Evolutionary conservation across 2,797 vertebrate genomes (phyloP).

Genomic region (Craterocephalus amniculus): DNA sequence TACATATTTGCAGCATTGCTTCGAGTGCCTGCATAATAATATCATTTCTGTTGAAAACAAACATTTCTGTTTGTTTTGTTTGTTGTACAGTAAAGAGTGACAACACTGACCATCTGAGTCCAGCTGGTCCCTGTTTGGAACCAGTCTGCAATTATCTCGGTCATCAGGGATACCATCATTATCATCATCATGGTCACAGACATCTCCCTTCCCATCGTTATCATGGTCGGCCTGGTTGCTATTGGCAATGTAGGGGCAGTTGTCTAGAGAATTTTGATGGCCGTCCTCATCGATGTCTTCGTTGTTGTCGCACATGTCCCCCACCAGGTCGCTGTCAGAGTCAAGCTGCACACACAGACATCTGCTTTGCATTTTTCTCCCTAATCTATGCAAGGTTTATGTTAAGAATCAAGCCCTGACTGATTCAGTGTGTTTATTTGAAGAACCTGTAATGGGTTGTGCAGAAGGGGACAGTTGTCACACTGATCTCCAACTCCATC

Average conservation of each 20-base stretch:
- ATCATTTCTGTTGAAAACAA: not conserved
- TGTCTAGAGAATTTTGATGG: constrained; percentile 96
- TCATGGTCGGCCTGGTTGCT: constrained; percentile 97
- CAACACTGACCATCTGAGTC: constrained; percentile 87
- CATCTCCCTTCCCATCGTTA: constrained; percentile 92
- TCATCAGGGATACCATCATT: constrained; percentile 94
- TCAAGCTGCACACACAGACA: constrained; percentile 80
- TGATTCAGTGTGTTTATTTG: constrained; percentile 1
- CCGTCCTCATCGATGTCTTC: constrained; percentile 96
- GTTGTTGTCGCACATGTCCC: constrained; percentile 93
- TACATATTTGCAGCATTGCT: not conserved
- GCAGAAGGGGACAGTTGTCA: constrained; percentile 94
- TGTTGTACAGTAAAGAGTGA: fast-evolving
- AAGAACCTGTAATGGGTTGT: constrained; percentile 93
- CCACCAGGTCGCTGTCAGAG: constrained; percentile 93
- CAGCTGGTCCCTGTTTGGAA: constrained; percentile 89
- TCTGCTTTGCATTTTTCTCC: not conserved
- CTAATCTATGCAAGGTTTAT: not conserved
- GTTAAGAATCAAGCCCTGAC: too few species aligned
- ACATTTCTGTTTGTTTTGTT: not conserved
- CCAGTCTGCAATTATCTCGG: constrained; percentile 94
- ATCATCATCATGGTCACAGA: constrained; percentile 94
- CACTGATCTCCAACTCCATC: constrained; percentile 97
- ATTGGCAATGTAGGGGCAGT: constrained; percentile 95
- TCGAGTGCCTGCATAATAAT: not conserved